A percentile compares a stretch with the other conserved stretches of the same genome.
phyloP scores from a whole-genome alignment of 2,113 vertebrate species.

The Hippoglossus stenolepis region DNA sequence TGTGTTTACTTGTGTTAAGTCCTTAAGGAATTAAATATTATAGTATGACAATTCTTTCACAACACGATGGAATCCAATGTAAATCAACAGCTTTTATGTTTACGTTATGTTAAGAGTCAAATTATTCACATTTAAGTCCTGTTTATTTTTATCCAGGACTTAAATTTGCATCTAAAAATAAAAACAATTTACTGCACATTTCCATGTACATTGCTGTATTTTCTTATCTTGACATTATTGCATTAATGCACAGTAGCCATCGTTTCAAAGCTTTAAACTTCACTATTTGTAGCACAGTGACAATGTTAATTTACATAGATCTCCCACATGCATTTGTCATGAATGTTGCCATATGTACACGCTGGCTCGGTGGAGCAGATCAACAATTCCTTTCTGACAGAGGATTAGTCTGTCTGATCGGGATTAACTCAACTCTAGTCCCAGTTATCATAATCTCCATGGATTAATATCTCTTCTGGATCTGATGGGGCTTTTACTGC shows the following conservation, averaged over 20 bases:
- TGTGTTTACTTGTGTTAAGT: constrained; percentile 14
- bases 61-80: not conserved
- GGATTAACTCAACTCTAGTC: constrained; percentile 79
- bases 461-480: constrained; percentile 77
- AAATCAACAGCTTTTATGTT: not conserved
- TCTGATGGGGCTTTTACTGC: constrained; percentile 49
- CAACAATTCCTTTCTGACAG: constrained; percentile 62
- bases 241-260: not conserved
- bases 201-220: not conserved
- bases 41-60: not conserved
- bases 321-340: constrained; percentile 25
- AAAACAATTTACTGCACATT: not conserved
- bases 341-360: constrained; percentile 40
- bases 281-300: not conserved
- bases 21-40: constrained; percentile 13
- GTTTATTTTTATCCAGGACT: not conserved
- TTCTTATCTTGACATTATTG: not conserved
- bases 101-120: not conserved
- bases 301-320: constrained; percentile 22
- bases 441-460: constrained; percentile 80
- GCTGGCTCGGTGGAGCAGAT: constrained; percentile 51
- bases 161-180: constrained; percentile 3
- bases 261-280: not conserved
- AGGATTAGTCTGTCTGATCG: constrained; percentile 73
- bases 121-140: not conserved